Percentiles rank a stretch among this genome's conserved stretches.
Evolutionary conservation across 2,797 vertebrate species (phyloP).

Genomic region (Chromobotia macracanthus): DNA sequence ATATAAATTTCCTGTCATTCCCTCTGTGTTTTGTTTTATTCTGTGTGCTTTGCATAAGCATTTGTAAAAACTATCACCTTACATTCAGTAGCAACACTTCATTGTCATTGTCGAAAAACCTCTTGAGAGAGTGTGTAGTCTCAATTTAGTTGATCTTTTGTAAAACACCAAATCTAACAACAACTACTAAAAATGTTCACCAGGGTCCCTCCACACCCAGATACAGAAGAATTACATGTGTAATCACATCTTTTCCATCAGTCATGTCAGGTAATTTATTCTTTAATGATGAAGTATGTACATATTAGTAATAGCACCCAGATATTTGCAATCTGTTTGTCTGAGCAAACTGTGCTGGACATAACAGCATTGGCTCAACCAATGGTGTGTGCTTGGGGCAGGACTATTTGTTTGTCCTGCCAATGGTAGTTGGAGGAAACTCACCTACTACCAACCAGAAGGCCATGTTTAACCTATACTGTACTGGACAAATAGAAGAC

Average conservation of each 20-base stretch:
- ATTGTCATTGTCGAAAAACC: background rate
- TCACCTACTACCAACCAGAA: no score
- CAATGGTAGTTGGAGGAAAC: background rate
- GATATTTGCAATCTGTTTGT: background rate
- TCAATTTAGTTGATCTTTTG: background rate
- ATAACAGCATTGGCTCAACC: background rate
- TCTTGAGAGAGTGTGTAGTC: background rate
- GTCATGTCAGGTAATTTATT: background rate
- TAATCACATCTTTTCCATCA: background rate
- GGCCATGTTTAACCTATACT: no score
- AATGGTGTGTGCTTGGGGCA: background rate
- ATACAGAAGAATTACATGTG: background rate
- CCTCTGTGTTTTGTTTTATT: constrained; percentile 12
- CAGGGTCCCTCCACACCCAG: background rate
- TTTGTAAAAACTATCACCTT: constrained; percentile 21
- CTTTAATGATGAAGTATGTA: background rate
- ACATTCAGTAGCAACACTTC: constrained; percentile 21
- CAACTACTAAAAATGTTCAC: background rate
- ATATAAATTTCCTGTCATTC: background rate
- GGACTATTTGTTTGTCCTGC: background rate
- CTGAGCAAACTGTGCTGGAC: background rate
- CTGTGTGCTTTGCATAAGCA: background rate
- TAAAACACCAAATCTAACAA: constrained; percentile 16
- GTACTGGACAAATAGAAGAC: no score
- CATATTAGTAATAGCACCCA: background rate